phyloP scores from a whole-genome alignment of 2,888 invertebrate genomes.

The Cacoxenus indagator region DNA sequence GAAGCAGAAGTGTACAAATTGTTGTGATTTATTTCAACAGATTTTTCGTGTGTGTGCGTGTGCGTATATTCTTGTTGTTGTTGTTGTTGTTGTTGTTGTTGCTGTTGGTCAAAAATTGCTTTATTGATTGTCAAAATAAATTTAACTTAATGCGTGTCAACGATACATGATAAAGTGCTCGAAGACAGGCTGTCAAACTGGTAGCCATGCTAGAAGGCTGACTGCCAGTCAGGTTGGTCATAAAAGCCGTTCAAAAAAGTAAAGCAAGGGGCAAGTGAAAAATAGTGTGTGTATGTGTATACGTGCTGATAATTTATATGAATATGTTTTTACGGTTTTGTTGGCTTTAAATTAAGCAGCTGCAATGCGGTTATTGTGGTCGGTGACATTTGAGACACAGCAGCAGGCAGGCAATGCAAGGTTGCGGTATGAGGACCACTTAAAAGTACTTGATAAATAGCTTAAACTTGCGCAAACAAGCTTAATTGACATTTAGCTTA shows the following conservation, averaged over 20 bases:
- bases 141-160: conserved; percentile 21
- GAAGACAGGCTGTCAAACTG: neutral
- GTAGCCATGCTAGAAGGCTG: neutral
- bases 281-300: neutral
- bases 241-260: neutral
- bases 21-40: conserved; percentile 63
- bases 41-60: conserved; percentile 35
- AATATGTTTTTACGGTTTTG: neutral
- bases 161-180: conserved; percentile 9
- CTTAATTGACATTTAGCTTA: no score
- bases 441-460: neutral
- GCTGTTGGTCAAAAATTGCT: conserved; percentile 18
- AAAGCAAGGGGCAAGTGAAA: neutral
- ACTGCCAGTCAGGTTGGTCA: neutral
- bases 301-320: conserved; percentile 9
- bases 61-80: neutral
- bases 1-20: conserved; percentile 63
- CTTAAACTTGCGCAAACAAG: no score
- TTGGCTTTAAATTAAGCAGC: neutral
- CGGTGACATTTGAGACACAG: no score
- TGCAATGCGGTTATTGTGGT: neutral
- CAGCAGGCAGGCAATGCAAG: neutral
- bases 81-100: neutral
- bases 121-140: conserved; percentile 22
- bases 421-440: neutral